Base-by-base conservation (phyloP, 2,113 vertebrate genomes). In the Otolemur garnettii region DNA sequence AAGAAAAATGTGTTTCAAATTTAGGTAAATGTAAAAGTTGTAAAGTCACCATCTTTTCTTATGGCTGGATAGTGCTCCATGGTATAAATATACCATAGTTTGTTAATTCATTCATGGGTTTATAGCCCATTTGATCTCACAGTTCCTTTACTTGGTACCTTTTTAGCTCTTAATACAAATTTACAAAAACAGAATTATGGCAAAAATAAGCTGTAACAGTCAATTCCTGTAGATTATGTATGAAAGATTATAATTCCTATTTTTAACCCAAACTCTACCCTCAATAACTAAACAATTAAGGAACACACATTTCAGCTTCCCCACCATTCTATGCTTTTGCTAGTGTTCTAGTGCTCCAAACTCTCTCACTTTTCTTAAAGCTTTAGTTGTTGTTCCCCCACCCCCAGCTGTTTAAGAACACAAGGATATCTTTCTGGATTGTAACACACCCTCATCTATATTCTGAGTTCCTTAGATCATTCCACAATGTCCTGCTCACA, bases 161-260 rank as follows among this genome's bases (percentile, higher is more conserved):
- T 45, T 45, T 66, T 68, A 35, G 9, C 26, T 88, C 50, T 91
- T 62, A 94, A 80, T 55, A 69, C n/a, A 81, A 60, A 81, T 69
- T 85, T 91, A 79, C 55, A 42, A 80, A 71, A 64, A 72, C 53
- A 72, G 6, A 78, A 72, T 72, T 91, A 77, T 87, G 66, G 50
- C 53, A 84, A 83, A 87, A 72, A 35, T 81, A 77, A 91, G 14
- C 22, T 59, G 55, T 60, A 92, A 45, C 33, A 38, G 71, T 3
- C 78, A 71, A 91, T 64, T 7, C 38, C 69, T 57, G 24, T 35
- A 93, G 28, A 66, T 84, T 50, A 85, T 24, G 45, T 21, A 75
- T n/a, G 17, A 92, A 95, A 91, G 2, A 93, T 69, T 59, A 74
- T 78, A 87, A 83, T 87, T 87, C 33, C 30, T 2, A 30, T 93